Base-by-base conservation (phyloP, 2,888 invertebrate species). In the Yponomeuta malinellus region DNA sequence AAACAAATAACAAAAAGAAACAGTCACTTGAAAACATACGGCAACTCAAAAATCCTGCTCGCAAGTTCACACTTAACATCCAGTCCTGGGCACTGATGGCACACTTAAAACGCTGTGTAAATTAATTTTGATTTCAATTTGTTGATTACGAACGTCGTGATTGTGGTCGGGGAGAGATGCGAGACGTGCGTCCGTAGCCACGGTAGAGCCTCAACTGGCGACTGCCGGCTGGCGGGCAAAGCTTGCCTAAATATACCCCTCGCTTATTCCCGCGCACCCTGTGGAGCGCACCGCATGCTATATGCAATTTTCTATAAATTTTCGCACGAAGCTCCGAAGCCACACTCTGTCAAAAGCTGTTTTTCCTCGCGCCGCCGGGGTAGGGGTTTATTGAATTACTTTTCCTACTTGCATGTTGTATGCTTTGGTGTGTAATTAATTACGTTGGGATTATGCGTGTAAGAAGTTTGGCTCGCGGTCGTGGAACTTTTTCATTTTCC, bases 251-350 rank as follows among this genome's bases (percentile, higher is more conserved):
- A 90, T 90, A 92, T 87, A 90, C 88, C 88, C 88, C 89, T 89
- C 87, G 83, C 85, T 81, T 77, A 59, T 85, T 84, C 83, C 83
- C 89, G 88, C 90, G 87, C 89, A 83, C 84, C 83, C 83, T 79
- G 79, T 77, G 82, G 81, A 84, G 88, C 86, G 87, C 87, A 86
- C 88, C 52, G 87, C 85, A 83, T 87, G 83, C 84, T 81, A 82
- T 86, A 86, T 90, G 89, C 90, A 90, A 89, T 90, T 90, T 90
- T 90, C 90, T 88, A 90, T 90, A 90, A 89, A 91, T 89, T 90
- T 89, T 90, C 90, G 85, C 87, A 83, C 87, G 88, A 90, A 67
- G 67, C 67, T 37, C 37, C 33, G 37, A 37, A 43, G 43, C 67
- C 43, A 86, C 86, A 78, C 80, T 83, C 89, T 89, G 90, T 90